Base-by-base conservation (phyloP, 2,888 invertebrate genomes). In the Drosophila tanythrix region DNA sequence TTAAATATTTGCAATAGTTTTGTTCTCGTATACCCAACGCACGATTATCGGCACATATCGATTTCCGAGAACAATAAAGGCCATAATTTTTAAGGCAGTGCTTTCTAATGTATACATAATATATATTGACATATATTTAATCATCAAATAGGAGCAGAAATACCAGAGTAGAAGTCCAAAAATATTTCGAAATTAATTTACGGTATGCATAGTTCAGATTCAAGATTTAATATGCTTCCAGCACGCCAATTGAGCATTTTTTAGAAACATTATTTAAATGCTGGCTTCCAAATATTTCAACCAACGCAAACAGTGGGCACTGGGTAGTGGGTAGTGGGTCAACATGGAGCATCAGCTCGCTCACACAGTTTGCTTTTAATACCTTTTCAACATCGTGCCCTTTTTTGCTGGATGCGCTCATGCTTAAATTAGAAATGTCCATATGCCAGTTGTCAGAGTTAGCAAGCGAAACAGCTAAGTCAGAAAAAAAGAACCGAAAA, bases 371-470 rank as follows among this genome's bases (percentile, higher is more conserved):
- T 68, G 57, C 71, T 38, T 67, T 48, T 52, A 74, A 62, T 48
- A 48, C 38, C 64, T 33, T 48, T 67, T 40, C 48, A 27, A 35
- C 18, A 33, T 35, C 53, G 56, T 52, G 21, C 6, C 48, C 62
- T 61, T 67, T 53, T 46, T 50, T 29, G 33, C 36, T 62, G 59
- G 70, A 81, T 81, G 84, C 88, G 75, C 85, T 88, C 85, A 82
- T 69, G 85, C 88, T 70, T 82, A 85, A 87, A 88, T 79, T 85
- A 83, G 87, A 86, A 83, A 81, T 83, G 82, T 80, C 83, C 87
- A 82, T 84, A 83, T 85, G 83, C 73, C 83, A 75, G 70, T 61
- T 70, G 78, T 60, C 70, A 64, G 65, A 70, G 68, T 66, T 79
- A 57, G 56, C 70, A 70, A 56, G 60, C 59, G 70, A 73, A 62